Percentiles rank a stretch among this genome's conserved stretches.
Evolutionary conservation across 2,113 vertebrate genomes (phyloP).

Genomic region (Ochotona princeps): DNA sequence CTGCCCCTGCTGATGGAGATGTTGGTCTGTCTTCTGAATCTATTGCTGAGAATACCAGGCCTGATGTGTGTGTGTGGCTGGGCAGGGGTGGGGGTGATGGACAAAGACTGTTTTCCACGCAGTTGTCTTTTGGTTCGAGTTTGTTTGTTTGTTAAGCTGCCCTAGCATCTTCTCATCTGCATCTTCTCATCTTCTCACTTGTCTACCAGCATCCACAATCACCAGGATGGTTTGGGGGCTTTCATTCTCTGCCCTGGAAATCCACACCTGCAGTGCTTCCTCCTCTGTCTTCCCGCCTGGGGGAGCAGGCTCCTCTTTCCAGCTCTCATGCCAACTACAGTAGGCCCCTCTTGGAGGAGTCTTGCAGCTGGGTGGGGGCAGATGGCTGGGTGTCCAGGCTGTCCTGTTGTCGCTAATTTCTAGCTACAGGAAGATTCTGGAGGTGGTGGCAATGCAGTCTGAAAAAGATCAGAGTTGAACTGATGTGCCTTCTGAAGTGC

Average conservation of each 20-base stretch:
- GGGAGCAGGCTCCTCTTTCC: neutral
- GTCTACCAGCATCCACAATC: constrained; percentile 77
- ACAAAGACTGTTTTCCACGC: constrained; percentile 69
- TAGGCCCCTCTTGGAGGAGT: constrained; percentile 39
- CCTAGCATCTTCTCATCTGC: constrained; percentile 72
- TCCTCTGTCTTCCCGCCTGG: neutral
- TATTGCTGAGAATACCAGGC: constrained; percentile 75
- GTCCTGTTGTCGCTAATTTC: constrained; percentile 47
- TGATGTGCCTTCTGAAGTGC: constrained; percentile 8
- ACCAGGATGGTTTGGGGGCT: constrained; percentile 2
- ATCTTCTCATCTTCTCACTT: constrained; percentile 74
- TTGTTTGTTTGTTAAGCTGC: constrained; percentile 80
- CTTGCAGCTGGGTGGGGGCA: constrained; percentile 69
- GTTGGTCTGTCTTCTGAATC: constrained; percentile 56
- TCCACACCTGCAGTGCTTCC: neutral
- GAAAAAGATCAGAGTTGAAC: constrained; percentile 34
- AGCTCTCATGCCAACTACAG: neutral
- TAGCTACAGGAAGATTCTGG: constrained; percentile 47
- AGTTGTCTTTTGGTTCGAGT: constrained; percentile 80
- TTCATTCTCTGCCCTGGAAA: neutral
- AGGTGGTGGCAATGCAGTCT: neutral
- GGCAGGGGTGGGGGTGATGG: constrained; percentile 28
- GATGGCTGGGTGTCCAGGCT: neutral
- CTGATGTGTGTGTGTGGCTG: constrained; percentile 42
- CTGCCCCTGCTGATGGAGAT: neutral